These are phyloP conservation scores for Stictonetta naevosa DNA, from an alignment of 2,113 vertebrate species.

Conservation along the genomic window DNA sequence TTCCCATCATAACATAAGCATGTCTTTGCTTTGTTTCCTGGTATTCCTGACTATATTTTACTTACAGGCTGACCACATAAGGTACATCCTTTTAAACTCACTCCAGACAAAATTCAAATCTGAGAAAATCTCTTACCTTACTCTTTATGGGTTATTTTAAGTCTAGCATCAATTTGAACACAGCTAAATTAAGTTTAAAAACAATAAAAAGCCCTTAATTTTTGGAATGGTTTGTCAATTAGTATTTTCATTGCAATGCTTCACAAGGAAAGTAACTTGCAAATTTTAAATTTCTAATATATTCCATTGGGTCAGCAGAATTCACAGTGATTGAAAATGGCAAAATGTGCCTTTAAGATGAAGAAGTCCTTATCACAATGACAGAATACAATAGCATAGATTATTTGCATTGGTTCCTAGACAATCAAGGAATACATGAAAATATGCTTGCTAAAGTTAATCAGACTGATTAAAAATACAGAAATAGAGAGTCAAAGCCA, in stretches of 20 bases:
- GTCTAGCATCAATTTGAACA: background rate
- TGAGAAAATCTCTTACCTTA: background rate
- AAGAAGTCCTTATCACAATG: slow-evolving; percentile 7
- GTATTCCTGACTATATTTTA: background rate
- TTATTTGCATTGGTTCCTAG: slow-evolving; percentile 40
- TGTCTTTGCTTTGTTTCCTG: background rate
- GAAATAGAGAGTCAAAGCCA: background rate
- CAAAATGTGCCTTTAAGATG: background rate
- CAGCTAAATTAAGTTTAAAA: background rate
- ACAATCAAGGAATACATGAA: slow-evolving; percentile 16
- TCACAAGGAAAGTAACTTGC: background rate
- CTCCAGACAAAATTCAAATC: background rate
- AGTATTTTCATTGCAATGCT: background rate
- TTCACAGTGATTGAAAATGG: slow-evolving; percentile 6
- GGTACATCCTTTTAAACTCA: background rate
- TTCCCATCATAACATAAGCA: background rate
- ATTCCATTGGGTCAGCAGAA: background rate
- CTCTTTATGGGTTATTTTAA: background rate
- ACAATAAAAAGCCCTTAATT: background rate
- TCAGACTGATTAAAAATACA: background rate
- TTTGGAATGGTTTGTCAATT: background rate
- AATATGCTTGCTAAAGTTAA: background rate
- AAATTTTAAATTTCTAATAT: background rate
- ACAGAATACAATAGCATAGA: background rate
- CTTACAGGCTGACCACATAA: background rate